Percentiles rank a stretch among this genome's conserved stretches.
These are phyloP conservation scores for Metopolophium dirhodum DNA, from an alignment of 1,140 invertebrate species.

Conservation along the genomic window DNA sequence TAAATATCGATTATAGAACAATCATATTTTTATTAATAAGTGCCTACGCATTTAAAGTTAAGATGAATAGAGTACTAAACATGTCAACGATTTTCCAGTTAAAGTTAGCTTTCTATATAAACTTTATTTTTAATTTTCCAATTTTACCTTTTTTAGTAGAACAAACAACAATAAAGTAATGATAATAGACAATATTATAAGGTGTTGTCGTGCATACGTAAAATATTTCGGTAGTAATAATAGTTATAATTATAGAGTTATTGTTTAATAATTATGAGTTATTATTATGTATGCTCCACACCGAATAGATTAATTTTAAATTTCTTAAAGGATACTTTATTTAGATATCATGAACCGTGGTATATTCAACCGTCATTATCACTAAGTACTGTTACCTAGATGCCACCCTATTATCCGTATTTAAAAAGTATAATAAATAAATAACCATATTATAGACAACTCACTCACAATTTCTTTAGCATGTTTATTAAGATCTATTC, in stretches of 20 bases:
- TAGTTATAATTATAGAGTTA: neutral
- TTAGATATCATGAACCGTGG: no score
- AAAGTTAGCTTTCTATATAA: neutral
- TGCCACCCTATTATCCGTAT: slow-evolving; percentile 39
- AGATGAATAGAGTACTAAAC: neutral
- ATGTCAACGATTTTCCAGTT: no score
- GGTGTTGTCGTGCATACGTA: no score
- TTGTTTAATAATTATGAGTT: neutral
- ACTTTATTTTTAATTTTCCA: no score
- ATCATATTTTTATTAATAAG: neutral
- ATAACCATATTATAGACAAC: slow-evolving; percentile 38
- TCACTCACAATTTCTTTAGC: slow-evolving; percentile 56
- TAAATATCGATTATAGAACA: neutral
- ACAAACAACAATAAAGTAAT: no score
- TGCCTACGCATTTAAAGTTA: neutral
- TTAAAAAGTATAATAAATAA: slow-evolving; percentile 30
- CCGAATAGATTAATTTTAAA: neutral
- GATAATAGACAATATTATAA: no score
- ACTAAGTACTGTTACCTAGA: neutral
- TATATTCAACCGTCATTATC: no score
- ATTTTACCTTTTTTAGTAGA: no score
- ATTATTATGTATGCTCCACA: neutral
- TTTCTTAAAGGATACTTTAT: neutral
- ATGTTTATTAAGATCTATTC: slow-evolving; percentile 56
- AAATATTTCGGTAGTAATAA: neutral